These are phyloP conservation scores for Nannoperca obscura DNA, from an alignment of 2,797 vertebrate genomes.

Conservation along the genomic window DNA sequence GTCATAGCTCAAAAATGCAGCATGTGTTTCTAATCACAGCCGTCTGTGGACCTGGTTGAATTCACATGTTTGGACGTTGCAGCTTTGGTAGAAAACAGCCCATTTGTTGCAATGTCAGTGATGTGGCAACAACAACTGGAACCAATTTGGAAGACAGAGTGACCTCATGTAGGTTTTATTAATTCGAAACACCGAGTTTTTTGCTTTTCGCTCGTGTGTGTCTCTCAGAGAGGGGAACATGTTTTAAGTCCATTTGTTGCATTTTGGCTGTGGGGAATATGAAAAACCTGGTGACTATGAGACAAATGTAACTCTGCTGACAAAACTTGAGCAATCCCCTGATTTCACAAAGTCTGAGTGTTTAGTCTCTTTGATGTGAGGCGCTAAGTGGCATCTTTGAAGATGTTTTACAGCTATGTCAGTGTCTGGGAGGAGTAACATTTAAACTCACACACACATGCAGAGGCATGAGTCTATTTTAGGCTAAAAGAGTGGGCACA, in stretches of 20 bases:
- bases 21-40: constrained; percentile 85
- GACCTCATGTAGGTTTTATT: constrained; percentile 65
- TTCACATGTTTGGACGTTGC: constrained; percentile 80
- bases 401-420: constrained; percentile 65
- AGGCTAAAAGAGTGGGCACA: constrained; percentile 29
- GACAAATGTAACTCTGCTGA: constrained; percentile 5
- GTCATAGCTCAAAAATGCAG: constrained; percentile 86
- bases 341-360: constrained; percentile 29
- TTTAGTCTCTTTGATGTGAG: constrained; percentile 60
- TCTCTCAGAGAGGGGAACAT: neutral
- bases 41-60: constrained; percentile 76
- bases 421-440: constrained; percentile 45
- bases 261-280: constrained; percentile 6
- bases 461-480: constrained; percentile 24
- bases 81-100: constrained; percentile 75
- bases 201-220: constrained; percentile 26
- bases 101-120: constrained; percentile 74
- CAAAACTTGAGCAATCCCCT: neutral
- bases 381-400: constrained; percentile 69
- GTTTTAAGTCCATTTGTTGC: neutral
- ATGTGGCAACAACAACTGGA: constrained; percentile 81
- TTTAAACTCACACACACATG: constrained; percentile 24
- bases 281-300: constrained; percentile 12
- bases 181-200: constrained; percentile 44
- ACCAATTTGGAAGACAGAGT: constrained; percentile 64